Evolutionary conservation across 2,113 vertebrate species (phyloP).

Genomic region (Gopherus evgoodei): DNA sequence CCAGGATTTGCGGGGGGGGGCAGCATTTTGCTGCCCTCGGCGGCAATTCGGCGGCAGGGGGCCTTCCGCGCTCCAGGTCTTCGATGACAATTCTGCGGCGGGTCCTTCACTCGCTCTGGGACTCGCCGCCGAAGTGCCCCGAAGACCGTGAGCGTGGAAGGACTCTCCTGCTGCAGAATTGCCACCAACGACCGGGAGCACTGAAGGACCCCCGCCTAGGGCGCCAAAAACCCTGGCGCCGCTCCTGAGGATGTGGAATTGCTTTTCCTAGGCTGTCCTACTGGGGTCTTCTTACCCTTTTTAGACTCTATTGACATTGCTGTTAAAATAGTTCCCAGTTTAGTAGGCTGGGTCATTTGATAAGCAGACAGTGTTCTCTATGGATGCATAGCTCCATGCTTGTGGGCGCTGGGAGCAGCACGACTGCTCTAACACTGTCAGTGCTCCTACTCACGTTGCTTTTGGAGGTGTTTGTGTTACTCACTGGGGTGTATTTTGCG

Average conservation of each 20-base stretch:
- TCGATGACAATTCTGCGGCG: too few relatives aligned
- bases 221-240: too few relatives aligned
- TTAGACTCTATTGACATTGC: neutral
- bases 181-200: too few relatives aligned
- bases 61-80: too few relatives aligned
- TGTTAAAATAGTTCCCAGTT: accelerated
- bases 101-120: too few relatives aligned
- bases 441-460: neutral
- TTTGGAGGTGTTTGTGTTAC: neutral
- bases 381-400: neutral
- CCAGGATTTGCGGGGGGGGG: too few relatives aligned
- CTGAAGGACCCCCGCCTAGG: too few relatives aligned
- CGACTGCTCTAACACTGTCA: neutral
- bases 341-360: accelerated
- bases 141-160: too few relatives aligned
- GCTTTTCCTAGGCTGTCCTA: neutral
- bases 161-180: too few relatives aligned
- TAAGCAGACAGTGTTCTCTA: neutral
- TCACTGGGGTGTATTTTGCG: neutral
- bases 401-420: neutral
- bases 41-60: too few relatives aligned
- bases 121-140: too few relatives aligned
- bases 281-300: neutral
- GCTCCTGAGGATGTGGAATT: neutral
- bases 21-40: too few relatives aligned